These are phyloP conservation scores for Steatocranus sp. DNA, from an alignment of 2,797 vertebrate species.

Conservation along the genomic window DNA sequence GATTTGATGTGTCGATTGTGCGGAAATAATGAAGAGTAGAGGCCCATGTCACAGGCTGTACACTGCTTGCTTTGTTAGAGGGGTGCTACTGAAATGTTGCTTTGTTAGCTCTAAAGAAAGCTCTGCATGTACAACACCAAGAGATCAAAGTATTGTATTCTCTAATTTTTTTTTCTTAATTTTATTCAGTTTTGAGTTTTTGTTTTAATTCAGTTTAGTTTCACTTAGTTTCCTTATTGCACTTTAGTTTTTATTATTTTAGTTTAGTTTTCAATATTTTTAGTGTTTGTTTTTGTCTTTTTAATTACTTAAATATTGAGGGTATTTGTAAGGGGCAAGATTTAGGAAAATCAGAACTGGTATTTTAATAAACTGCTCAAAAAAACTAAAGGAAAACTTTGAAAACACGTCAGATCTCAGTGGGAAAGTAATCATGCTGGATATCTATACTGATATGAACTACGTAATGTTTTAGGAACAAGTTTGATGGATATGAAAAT, in stretches of 20 bases:
- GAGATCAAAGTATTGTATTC: neutral
- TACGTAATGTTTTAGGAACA: neutral
- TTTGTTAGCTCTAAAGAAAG: constrained; percentile 10
- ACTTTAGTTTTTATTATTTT: neutral
- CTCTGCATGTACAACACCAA: constrained; percentile 8
- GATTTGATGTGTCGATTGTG: neutral
- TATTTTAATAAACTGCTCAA: neutral
- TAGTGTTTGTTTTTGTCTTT: neutral
- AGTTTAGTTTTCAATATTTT: neutral
- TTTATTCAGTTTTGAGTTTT: neutral
- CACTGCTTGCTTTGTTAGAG: constrained; percentile 26
- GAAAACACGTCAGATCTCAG: neutral
- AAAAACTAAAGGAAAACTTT: neutral
- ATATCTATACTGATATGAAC: neutral
- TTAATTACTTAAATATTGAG: neutral
- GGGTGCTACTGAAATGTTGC: neutral
- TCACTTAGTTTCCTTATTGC: neutral
- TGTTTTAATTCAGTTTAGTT: neutral
- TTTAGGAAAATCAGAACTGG: neutral
- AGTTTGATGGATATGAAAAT: neutral
- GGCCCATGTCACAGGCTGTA: neutral
- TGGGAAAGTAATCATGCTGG: neutral
- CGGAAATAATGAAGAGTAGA: constrained; percentile 24
- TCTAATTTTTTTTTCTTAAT: neutral
- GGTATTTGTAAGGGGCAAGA: neutral